Evolutionary conservation across 1,140 invertebrate species (phyloP).

Genomic region (Danaus melanippus): DNA sequence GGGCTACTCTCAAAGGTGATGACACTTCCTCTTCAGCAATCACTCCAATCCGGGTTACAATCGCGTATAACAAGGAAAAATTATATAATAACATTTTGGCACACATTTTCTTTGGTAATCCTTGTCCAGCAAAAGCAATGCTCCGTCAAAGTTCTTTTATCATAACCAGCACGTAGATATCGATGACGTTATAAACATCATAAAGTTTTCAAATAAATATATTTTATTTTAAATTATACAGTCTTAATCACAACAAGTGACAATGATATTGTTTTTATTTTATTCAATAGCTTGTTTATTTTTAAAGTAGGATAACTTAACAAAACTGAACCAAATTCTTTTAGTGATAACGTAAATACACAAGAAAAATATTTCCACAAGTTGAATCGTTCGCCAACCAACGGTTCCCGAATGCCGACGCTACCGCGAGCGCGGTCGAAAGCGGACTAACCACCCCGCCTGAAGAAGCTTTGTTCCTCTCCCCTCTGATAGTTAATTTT

Average conservation of each 20-base stretch:
- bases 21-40: conserved; percentile 74
- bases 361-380: conserved; percentile 56
- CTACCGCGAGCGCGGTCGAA: conserved; percentile 57
- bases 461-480: conserved; percentile 66
- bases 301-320: too few species aligned
- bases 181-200: conserved; percentile 34
- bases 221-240: too few species aligned
- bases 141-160: conserved; percentile 47
- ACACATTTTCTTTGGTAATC: conserved; percentile 69
- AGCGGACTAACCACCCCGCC: conserved; percentile 69
- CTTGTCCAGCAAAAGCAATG: conserved; percentile 33
- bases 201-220: conserved; percentile 24
- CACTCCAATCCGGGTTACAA: conserved; percentile 65
- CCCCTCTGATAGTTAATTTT: conserved; percentile 69
- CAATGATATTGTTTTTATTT: too few species aligned
- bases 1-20: conserved; percentile 77
- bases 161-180: conserved; percentile 59
- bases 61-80: conserved; percentile 59
- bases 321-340: too few species aligned
- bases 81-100: conserved; percentile 69
- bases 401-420: conserved; percentile 35
- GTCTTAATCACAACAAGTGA: too few species aligned
- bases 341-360: conserved; percentile 33
- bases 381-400: conserved; percentile 48
- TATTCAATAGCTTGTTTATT: too few species aligned